Conservation (phyloP, 2,797 vertebrate genomes). For the Melanotaenia nigrans region DNA sequence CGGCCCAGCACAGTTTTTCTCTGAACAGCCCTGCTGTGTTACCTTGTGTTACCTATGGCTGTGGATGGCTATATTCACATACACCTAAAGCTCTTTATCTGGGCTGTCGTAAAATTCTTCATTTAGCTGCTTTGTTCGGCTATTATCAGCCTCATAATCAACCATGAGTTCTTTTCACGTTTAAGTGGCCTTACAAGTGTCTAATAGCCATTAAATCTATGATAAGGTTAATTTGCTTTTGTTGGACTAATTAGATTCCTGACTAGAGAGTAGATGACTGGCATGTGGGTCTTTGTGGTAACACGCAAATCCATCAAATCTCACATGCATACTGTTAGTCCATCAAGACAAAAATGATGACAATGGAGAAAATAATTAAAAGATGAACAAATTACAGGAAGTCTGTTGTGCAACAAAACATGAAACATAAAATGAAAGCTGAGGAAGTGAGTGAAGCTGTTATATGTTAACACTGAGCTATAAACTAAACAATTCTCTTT, state of each 20-base stretch:
- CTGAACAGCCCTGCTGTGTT: constrained; percentile 53
- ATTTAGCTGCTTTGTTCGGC: constrained; percentile 26
- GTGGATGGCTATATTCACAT: constrained; percentile 3
- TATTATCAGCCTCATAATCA: constrained; percentile 49
- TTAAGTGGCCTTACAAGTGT: constrained; percentile 38
- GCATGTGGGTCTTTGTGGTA: constrained; percentile 31
- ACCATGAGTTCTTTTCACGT: constrained; percentile 16
- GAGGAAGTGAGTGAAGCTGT: constrained; percentile 13
- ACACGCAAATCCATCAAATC: constrained; percentile 23
- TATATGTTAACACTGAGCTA: neutral
- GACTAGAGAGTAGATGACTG: constrained; percentile 43
- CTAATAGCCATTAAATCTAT: constrained; percentile 48
- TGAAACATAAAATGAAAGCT: constrained; percentile 15
- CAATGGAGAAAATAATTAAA: neutral
- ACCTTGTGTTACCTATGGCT: constrained; percentile 61
- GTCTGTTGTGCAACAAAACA: neutral
- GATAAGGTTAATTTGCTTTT: constrained; percentile 65
- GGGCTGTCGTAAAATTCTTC: constrained; percentile 1
- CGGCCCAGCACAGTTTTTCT: constrained; percentile 41
- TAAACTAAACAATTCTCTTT: constrained; percentile 32
- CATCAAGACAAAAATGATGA: neutral
- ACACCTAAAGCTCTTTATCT: constrained; percentile 19
- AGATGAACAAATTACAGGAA: neutral
- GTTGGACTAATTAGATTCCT: constrained; percentile 64
- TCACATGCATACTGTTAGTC: neutral